A percentile compares a stretch with the other conserved stretches of the same genome.
Evolutionary conservation across 2,797 vertebrate species (phyloP).

Genomic region (Loriculus beryllinus): DNA sequence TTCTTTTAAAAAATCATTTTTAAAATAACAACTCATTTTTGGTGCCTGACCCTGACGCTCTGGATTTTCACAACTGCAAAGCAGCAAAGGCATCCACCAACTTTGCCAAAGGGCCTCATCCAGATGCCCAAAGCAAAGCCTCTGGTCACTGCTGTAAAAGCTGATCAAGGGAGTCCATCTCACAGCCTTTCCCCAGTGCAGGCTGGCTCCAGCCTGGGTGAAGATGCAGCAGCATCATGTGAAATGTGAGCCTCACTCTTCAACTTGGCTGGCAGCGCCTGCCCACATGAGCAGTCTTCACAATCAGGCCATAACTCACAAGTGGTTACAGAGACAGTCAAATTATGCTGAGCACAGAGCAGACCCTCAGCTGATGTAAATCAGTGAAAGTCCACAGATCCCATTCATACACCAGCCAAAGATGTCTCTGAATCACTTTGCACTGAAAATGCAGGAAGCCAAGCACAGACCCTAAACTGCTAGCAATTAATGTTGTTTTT

Average conservation of each 20-base stretch:
- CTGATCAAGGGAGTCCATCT: rapidly evolving
- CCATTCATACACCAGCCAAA: background rate
- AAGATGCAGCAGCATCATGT: rapidly evolving
- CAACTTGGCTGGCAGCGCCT: background rate
- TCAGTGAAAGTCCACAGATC: background rate
- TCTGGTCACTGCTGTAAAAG: background rate
- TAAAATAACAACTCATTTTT: background rate
- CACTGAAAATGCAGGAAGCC: background rate
- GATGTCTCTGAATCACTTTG: background rate
- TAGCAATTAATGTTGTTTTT: background rate
- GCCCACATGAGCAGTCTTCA: background rate
- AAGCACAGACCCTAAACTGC: background rate
- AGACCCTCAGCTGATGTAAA: background rate
- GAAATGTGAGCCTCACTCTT: rapidly evolving
- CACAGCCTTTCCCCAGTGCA: background rate
- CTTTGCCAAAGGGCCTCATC: background rate
- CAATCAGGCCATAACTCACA: background rate
- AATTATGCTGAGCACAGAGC: background rate
- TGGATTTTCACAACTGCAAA: background rate
- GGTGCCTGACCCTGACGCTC: background rate
- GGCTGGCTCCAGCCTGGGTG: background rate
- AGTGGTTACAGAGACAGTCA: rapidly evolving
- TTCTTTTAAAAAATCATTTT: background rate
- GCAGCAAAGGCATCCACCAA: background rate
- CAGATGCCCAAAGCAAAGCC: background rate